Evolutionary conservation across 2,888 invertebrate genomes (phyloP).

Genomic region (Apantesis nais): DNA sequence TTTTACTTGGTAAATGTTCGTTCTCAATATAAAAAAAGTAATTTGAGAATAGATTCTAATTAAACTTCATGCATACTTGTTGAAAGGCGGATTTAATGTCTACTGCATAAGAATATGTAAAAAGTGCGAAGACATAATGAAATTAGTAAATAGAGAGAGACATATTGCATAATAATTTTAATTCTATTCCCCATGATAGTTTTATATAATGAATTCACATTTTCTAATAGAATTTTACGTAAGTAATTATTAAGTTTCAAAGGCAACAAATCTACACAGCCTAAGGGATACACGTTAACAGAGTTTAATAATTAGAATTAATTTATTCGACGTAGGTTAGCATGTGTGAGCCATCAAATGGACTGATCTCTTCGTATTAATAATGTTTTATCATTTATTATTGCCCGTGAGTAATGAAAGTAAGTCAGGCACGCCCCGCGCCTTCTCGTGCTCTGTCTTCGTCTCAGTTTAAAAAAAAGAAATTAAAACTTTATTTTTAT

Average conservation of each 20-base stretch:
- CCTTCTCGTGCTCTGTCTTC: constrained; percentile 79
- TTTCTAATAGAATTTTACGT: not conserved
- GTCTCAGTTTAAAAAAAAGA: constrained; percentile 71
- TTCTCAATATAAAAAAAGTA: not conserved
- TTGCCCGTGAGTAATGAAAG: constrained; percentile 83
- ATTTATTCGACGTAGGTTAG: constrained; percentile 78
- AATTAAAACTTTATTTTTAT: constrained; percentile 73
- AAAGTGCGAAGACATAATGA: too few relatives aligned
- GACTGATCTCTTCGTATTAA: constrained; percentile 81
- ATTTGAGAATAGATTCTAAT: not conserved
- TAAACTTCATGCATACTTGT: not conserved
- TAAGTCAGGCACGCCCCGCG: constrained; percentile 81
- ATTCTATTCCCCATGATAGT: too few relatives aligned
- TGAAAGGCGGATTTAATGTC: too few relatives aligned
- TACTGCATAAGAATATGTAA: too few relatives aligned
- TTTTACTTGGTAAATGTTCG: not conserved
- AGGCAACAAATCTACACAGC: constrained; percentile 43
- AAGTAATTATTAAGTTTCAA: constrained; percentile 18
- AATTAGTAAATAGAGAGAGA: too few relatives aligned
- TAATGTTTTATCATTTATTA: constrained; percentile 86
- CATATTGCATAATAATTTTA: too few relatives aligned
- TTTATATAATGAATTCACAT: not conserved
- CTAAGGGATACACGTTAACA: constrained; percentile 53
- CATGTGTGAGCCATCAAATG: constrained; percentile 74
- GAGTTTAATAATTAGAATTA: constrained; percentile 82